Base-by-base conservation (phyloP, 2,888 invertebrate species). In the Allophyes oxyacanthae region DNA sequence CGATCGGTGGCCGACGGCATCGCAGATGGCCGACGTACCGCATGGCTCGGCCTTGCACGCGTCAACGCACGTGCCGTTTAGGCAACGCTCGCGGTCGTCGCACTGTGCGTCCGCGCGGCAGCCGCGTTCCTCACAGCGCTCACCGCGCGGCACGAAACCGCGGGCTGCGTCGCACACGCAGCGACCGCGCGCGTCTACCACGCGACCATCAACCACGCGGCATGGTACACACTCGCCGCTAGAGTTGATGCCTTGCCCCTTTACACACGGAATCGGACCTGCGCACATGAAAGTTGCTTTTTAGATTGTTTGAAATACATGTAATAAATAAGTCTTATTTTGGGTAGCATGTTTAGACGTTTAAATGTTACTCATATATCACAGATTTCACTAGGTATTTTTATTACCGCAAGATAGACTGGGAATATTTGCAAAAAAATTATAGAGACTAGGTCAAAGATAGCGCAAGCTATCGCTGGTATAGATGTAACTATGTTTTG, bases 141-240 rank as follows among this genome's bases (percentile, higher is more conserved):
- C 95, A 58, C 97, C 97, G 63, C 97, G 97, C 26, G 97, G 95
- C 11, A 96, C 96, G 87, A 96, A 95, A 26, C 98, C 98, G 56
- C 96, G 96, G 67, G 96, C 96, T 6, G 97, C 88, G 50, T 97
- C 97, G 81, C 98, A 98, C 0, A 97, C 96, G 81, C 98, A 98
- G 40, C 96, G 96, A 0, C 97, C 98, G 36, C 96, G 95, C 50
- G 96, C 95, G 76, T 97, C 97, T 20, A 98, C 94, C 60, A 96
- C 95, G 81, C 96, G 96, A 1, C 98, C 98, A 67, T 96, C 95
- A 61, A 96, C 95, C 25, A 94, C 91, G 10, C 94, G 93, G 79
- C 98, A 98, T 0, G 96, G 96, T 6, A 96, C 94, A 79, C 98
- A 98, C 79, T 97, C 96, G 48, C 97, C 97, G 73, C 96, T 95